Evolutionary conservation across 2,797 vertebrate genomes (phyloP).

Genomic region (Dipus sagitta): DNA sequence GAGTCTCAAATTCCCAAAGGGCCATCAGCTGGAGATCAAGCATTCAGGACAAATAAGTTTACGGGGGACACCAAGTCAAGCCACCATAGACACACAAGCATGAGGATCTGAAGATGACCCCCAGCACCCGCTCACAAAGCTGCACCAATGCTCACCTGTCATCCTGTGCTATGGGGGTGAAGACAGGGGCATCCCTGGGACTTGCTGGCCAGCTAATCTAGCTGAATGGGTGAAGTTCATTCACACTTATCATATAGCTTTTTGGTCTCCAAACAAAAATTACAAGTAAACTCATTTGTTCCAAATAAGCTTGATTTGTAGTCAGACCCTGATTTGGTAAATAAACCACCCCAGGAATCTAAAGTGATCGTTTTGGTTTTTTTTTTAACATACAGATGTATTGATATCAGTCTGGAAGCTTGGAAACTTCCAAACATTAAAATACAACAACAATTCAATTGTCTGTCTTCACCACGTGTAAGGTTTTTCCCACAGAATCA

Average conservation of each 20-base stretch:
- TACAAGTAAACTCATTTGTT: background rate
- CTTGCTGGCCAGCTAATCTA: too few relatives aligned
- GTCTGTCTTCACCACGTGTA: background rate
- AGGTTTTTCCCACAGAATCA: background rate
- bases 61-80: too few relatives aligned
- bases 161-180: too few relatives aligned
- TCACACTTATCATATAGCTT: background rate
- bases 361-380: background rate
- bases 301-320: background rate
- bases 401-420: background rate
- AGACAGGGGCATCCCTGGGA: too few relatives aligned
- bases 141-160: too few relatives aligned
- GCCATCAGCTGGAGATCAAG: too few relatives aligned
- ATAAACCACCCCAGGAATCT: background rate
- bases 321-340: background rate
- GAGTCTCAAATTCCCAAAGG: too few relatives aligned
- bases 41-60: too few relatives aligned
- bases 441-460: background rate
- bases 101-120: too few relatives aligned
- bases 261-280: background rate
- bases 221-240: background rate
- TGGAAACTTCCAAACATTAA: conserved; percentile 17
- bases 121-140: too few relatives aligned
- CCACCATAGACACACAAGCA: too few relatives aligned
- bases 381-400: background rate